Percentiles rank a stretch among this genome's conserved stretches.
These are phyloP conservation scores for Tetanocera ferruginea DNA, from an alignment of 2,888 invertebrate genomes.

Conservation along the genomic window DNA sequence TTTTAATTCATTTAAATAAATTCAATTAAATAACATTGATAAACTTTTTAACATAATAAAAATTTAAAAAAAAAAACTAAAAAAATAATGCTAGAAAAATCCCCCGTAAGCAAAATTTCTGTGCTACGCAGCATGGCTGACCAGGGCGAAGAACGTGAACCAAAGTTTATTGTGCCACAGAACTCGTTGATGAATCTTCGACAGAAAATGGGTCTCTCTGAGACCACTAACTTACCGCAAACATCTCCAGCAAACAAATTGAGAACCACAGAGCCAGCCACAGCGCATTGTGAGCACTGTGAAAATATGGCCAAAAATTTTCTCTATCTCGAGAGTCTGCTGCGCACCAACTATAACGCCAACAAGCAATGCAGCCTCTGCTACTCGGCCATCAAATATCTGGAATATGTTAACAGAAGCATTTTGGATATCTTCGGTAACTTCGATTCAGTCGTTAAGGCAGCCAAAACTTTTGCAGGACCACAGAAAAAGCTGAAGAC, in stretches of 20 bases:
- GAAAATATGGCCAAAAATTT: slow-evolving; percentile 66
- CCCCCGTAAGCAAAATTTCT: slow-evolving; percentile 57
- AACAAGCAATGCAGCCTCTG: slow-evolving; percentile 56
- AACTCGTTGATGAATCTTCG: slow-evolving; percentile 56
- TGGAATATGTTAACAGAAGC: slow-evolving; percentile 60
- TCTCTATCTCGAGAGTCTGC: slow-evolving; percentile 60
- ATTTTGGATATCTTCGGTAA: slow-evolving; percentile 60
- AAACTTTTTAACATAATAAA: not conserved
- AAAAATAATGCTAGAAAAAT: slow-evolving; percentile 50
- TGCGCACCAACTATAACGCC: slow-evolving; percentile 56
- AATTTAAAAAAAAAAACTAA: slow-evolving; percentile 36
- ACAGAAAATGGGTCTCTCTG: slow-evolving; percentile 32
- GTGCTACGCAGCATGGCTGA: slow-evolving; percentile 58
- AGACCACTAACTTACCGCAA: not conserved
- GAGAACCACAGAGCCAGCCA: not conserved
- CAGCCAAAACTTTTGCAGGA: slow-evolving; percentile 54
- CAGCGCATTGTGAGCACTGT: slow-evolving; percentile 58
- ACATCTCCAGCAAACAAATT: not conserved
- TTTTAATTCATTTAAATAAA: slow-evolving; percentile 12
- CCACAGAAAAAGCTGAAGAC: not conserved
- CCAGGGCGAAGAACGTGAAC: slow-evolving; percentile 51
- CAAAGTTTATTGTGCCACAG: slow-evolving; percentile 57
- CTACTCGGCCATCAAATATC: slow-evolving; percentile 58
- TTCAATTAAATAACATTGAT: slow-evolving; percentile 4
- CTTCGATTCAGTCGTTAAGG: slow-evolving; percentile 54